Evolutionary conservation across 2,797 vertebrate genomes (phyloP).

Genomic region (Varecia variegata): DNA sequence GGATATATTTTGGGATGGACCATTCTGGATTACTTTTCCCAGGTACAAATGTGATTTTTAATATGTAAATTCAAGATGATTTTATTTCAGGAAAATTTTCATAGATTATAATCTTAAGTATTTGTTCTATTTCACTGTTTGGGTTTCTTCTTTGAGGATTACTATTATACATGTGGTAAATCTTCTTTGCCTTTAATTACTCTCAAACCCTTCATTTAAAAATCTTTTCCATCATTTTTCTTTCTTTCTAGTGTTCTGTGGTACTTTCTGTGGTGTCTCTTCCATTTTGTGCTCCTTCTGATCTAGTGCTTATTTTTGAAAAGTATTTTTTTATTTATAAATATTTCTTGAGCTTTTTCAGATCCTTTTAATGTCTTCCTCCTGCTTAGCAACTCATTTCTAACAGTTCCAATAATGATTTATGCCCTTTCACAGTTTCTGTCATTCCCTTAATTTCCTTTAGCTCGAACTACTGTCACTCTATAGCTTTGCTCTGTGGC

Average conservation of each 20-base stretch:
- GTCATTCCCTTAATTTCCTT: not conserved
- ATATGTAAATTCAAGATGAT: not conserved
- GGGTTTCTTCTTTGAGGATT: not conserved
- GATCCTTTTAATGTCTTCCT: not conserved
- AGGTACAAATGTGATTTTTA: not conserved
- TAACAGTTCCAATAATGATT: not conserved
- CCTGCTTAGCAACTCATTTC: not conserved
- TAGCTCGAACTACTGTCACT: not conserved
- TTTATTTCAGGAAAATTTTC: not conserved
- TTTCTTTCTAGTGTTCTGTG: not conserved
- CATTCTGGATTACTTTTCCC: not conserved
- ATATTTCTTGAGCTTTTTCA: not conserved
- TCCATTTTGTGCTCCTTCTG: not conserved
- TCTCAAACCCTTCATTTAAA: not conserved
- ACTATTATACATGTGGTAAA: not conserved
- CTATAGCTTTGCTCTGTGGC: not conserved
- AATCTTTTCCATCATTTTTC: not conserved
- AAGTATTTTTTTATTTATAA: not conserved
- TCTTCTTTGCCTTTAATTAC: conserved; percentile 1
- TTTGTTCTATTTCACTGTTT: not conserved
- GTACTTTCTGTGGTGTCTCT: not conserved
- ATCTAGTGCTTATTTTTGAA: not conserved
- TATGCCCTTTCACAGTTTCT: not conserved
- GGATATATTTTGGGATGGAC: not conserved
- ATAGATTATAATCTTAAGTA: not conserved